These are phyloP conservation scores for Pristionchus mayeri DNA, from an alignment of 2,888 invertebrate genomes.

Conservation along the genomic window DNA sequence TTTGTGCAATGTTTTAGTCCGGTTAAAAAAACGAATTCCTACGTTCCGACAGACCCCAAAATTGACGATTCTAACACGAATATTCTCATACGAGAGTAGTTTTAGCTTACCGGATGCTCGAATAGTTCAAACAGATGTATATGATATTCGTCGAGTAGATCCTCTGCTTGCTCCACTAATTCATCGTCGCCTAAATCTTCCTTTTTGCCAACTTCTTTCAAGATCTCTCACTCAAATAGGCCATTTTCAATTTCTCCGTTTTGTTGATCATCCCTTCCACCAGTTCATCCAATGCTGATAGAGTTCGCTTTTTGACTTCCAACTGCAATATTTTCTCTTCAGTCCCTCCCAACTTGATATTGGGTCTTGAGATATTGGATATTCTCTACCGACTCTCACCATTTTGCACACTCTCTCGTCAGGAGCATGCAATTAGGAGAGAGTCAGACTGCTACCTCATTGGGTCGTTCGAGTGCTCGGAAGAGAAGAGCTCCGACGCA, in stretches of 20 bases:
- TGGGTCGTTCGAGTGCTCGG: slow-evolving; percentile 60
- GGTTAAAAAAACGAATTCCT: no score
- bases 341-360: not conserved
- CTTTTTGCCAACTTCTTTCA: not conserved
- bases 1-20: no score
- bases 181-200: slow-evolving; percentile 46
- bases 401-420: no score
- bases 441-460: no score
- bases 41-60: no score
- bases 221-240: not conserved
- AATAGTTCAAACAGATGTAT: slow-evolving; percentile 60
- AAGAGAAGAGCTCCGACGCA: slow-evolving; percentile 66
- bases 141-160: slow-evolving; percentile 60
- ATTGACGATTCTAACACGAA: no score
- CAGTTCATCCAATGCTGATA: not conserved
- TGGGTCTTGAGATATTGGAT: no score
- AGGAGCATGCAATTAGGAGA: no score
- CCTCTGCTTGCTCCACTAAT: slow-evolving; percentile 52
- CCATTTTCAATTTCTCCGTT: slow-evolving; percentile 31
- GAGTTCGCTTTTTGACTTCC: not conserved
- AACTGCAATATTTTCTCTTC: slow-evolving; percentile 3
- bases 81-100: not conserved
- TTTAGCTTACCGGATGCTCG: slow-evolving; percentile 57
- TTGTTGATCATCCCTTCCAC: slow-evolving; percentile 45
- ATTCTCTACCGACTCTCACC: no score